phyloP scores from a whole-genome alignment of 2,888 invertebrate genomes.

The Tenthredo scrophulariae region DNA sequence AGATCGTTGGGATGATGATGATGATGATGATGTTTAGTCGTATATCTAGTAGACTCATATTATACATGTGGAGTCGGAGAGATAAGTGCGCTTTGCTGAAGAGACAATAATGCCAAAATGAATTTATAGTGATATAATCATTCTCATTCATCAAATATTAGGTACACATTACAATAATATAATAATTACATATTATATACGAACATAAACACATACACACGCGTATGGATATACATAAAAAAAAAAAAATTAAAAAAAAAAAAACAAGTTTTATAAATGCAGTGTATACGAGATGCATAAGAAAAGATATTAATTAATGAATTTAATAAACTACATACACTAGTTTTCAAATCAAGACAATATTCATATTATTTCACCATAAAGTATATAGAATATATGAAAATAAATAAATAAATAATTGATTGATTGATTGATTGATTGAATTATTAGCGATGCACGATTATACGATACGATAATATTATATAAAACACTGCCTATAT shows the following conservation, averaged over 20 bases:
- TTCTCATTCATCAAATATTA: constrained; percentile 42
- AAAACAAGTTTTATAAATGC: not conserved
- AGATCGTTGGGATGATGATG: not conserved
- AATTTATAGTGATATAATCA: constrained; percentile 47
- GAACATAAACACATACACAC: not conserved
- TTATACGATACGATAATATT: too few relatives aligned
- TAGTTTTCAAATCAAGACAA: too few relatives aligned
- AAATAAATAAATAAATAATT: too few relatives aligned
- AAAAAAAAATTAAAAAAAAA: not conserved
- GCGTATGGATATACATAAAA: not conserved
- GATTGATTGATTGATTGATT: too few relatives aligned
- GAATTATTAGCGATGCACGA: too few relatives aligned
- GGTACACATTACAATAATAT: not conserved
- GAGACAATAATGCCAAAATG: constrained; percentile 58
- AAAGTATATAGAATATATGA: too few relatives aligned
- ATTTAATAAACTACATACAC: too few relatives aligned
- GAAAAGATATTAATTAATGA: too few relatives aligned
- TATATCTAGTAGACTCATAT: not conserved
- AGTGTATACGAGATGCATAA: not conserved
- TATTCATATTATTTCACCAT: too few relatives aligned
- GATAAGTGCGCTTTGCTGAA: constrained; percentile 53
- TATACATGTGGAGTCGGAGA: constrained; percentile 7
- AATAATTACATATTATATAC: not conserved
- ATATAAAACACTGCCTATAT: too few relatives aligned
- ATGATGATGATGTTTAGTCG: not conserved